phyloP scores from a whole-genome alignment of 2,113 vertebrate genomes.

The Salvelinus alpinus region DNA sequence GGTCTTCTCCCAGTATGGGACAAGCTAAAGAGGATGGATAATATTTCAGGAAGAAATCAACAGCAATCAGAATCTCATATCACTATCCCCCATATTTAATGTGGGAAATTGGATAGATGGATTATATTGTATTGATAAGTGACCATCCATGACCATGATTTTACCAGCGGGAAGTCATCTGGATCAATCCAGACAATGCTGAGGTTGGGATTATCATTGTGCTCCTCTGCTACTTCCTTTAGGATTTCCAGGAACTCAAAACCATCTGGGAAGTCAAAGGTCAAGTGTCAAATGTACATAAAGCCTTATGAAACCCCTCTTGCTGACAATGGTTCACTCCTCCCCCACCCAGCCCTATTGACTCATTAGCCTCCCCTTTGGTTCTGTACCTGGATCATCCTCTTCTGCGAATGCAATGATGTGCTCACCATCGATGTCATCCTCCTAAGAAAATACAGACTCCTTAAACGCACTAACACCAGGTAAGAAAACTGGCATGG shows the following conservation, averaged over 20 bases:
- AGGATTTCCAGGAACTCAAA: conserved; percentile 89
- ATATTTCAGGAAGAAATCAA: neutral
- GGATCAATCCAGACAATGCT: conserved; percentile 95
- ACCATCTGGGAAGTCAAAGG: conserved; percentile 74
- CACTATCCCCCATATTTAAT: neutral
- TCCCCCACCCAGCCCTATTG: neutral
- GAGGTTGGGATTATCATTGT: conserved; percentile 86
- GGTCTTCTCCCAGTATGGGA: conserved; percentile 92
- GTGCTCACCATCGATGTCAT: conserved; percentile 86
- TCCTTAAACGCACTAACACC: neutral
- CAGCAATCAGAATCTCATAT: neutral
- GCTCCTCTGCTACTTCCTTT: conserved; percentile 87
- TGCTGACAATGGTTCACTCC: too few species aligned
- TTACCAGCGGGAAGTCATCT: conserved; percentile 92
- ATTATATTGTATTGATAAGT: neutral
- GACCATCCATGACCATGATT: neutral
- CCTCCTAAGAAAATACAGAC: conserved; percentile 71
- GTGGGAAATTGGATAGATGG: neutral
- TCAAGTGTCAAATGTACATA: conserved; percentile 7
- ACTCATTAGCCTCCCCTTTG: neutral
- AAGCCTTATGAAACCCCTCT: neutral
- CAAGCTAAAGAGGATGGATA: conserved; percentile 70
- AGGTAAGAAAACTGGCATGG: neutral
- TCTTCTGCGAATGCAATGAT: conserved; percentile 94
- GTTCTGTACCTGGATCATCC: conserved; percentile 80